These are phyloP conservation scores for Corythaixoides concolor DNA, from an alignment of 2,113 vertebrate species.

Conservation along the genomic window DNA sequence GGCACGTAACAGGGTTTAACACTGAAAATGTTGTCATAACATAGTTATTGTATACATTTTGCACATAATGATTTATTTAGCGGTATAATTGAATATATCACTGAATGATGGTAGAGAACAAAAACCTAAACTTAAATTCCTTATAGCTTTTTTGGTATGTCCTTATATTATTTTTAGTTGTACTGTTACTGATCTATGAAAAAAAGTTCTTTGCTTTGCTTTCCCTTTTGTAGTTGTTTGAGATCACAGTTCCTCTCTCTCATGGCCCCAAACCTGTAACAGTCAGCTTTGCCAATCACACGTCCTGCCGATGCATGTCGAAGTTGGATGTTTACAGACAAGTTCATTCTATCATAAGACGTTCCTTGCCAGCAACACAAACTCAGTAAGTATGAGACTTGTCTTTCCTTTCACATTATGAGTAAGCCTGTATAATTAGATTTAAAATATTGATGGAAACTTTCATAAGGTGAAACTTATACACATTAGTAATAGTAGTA, in stretches of 20 bases:
- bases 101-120: not conserved
- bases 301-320: constrained; percentile 94
- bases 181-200: not conserved
- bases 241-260: constrained; percentile 92
- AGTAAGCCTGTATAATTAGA: not conserved
- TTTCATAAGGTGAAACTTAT: not conserved
- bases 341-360: constrained; percentile 94
- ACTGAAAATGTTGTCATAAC: not conserved
- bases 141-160: not conserved
- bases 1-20: not conserved
- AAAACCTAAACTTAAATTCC: not conserved
- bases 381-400: constrained; percentile 83
- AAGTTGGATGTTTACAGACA: constrained; percentile 94
- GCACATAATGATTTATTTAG: not conserved
- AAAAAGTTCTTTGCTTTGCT: not conserved
- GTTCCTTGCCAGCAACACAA: constrained; percentile 82
- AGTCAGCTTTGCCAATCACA: constrained; percentile 96
- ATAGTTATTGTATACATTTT: not conserved
- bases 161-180: not conserved
- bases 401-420: not conserved
- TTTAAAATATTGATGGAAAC: not conserved
- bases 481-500: rapidly evolving
- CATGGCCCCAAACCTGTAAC: constrained; percentile 93
- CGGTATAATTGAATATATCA: not conserved
- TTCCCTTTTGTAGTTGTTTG: constrained; percentile 84